phyloP scores from a whole-genome alignment of 1,140 invertebrate species.

The Zaprionus nigranus region DNA sequence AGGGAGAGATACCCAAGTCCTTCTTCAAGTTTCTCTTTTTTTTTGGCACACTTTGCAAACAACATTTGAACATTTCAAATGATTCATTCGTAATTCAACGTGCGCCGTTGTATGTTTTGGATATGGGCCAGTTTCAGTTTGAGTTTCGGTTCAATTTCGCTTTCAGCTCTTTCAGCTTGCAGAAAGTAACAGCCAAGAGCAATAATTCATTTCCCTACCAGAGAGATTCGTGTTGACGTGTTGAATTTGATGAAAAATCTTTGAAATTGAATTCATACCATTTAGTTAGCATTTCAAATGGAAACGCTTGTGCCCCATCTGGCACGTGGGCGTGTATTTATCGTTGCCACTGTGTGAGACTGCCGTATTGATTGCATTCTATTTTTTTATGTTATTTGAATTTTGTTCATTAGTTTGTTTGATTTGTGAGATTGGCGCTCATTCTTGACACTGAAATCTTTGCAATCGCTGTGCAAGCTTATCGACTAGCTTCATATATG shows the following conservation, averaged over 20 bases:
- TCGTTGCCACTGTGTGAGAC: slow-evolving; percentile 11
- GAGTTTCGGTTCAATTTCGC: slow-evolving; percentile 12
- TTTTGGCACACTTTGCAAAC: slow-evolving; percentile 25
- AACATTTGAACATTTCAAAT: slow-evolving; percentile 33
- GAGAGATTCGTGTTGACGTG: slow-evolving; percentile 24
- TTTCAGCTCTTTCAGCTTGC: not conserved
- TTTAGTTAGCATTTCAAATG: slow-evolving; percentile 68
- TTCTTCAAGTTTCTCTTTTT: not conserved
- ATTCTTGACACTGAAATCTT: slow-evolving; percentile 24
- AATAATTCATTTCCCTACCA: slow-evolving; percentile 70
- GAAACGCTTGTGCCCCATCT: slow-evolving; percentile 39
- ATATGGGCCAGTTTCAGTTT: slow-evolving; percentile 14
- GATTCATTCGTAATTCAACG: slow-evolving; percentile 20
- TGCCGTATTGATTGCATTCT: slow-evolving; percentile 65
- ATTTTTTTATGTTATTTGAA: slow-evolving; percentile 60
- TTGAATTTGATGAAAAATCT: slow-evolving; percentile 69
- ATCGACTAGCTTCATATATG: slow-evolving; percentile 12
- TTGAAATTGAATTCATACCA: slow-evolving; percentile 71
- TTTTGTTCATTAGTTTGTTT: slow-evolving; percentile 66
- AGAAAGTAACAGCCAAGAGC: slow-evolving; percentile 52
- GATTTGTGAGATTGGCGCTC: slow-evolving; percentile 20
- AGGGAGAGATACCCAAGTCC: not conserved
- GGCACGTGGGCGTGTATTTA: slow-evolving; percentile 29
- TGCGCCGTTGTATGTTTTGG: slow-evolving; percentile 21
- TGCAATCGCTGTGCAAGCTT: not conserved